Conservation (phyloP, 2,113 vertebrate species). For the Halcyon senegalensis region DNA sequence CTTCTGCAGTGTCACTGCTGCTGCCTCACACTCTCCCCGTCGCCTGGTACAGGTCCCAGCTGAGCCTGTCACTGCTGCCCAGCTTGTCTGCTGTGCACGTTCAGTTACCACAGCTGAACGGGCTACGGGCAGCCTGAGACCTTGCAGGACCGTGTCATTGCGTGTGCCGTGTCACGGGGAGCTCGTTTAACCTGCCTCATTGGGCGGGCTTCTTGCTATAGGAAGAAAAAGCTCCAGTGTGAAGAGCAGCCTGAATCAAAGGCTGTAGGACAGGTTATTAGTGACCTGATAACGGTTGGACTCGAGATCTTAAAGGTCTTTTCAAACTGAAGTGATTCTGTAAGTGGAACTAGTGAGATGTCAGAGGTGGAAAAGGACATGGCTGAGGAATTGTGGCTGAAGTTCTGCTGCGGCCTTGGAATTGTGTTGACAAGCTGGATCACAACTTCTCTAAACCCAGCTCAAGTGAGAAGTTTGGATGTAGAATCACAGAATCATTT, state of each 20-base stretch:
- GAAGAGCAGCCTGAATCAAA: not conserved
- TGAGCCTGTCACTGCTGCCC: not conserved
- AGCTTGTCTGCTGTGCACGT: not conserved
- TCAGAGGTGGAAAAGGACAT: not conserved
- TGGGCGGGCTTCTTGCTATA: not conserved
- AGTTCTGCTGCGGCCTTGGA: not conserved
- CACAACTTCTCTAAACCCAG: not conserved
- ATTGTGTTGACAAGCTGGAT: not conserved
- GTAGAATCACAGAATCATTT: no score
- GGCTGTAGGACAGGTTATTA: not conserved
- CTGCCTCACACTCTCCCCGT: accelerated
- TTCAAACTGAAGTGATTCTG: not conserved
- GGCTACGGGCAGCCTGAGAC: not conserved
- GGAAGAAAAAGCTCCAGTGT: not conserved
- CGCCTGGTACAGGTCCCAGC: not conserved
- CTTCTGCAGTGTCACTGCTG: not conserved
- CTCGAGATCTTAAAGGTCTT: not conserved
- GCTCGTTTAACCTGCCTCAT: no score
- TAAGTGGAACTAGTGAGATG: not conserved
- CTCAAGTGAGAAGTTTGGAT: not conserved
- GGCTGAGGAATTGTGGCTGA: not conserved
- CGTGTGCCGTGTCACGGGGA: no score
- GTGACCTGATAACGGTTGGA: not conserved
- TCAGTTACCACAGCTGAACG: accelerated
- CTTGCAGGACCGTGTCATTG: no score